Evolutionary conservation across 2,797 vertebrate genomes (phyloP).

Genomic region (Rallus crepitans): DNA sequence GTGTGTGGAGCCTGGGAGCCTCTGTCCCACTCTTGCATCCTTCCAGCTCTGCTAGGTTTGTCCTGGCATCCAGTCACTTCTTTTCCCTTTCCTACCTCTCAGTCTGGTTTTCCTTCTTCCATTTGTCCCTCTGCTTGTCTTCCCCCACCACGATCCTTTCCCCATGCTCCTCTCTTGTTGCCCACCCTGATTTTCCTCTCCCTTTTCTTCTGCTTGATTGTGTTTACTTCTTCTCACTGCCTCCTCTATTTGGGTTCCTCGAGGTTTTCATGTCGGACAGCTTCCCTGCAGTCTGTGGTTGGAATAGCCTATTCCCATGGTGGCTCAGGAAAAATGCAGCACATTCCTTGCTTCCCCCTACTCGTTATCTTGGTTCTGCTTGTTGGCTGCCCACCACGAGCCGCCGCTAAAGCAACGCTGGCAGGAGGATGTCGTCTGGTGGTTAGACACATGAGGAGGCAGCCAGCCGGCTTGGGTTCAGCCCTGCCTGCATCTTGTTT

Average conservation of each 20-base stretch:
- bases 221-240: background rate
- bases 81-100: background rate
- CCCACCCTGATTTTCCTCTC: background rate
- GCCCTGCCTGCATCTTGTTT: background rate
- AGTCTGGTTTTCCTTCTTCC: background rate
- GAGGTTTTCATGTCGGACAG: background rate
- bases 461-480: background rate
- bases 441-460: background rate
- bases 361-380: background rate
- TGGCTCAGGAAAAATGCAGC: background rate
- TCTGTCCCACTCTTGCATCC: background rate
- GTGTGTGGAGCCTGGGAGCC: background rate
- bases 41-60: background rate
- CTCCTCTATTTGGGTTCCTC: background rate
- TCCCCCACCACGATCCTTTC: background rate
- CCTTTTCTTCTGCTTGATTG: background rate
- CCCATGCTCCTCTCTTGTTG: background rate
- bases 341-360: background rate
- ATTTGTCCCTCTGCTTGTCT: background rate
- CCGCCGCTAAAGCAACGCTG: background rate
- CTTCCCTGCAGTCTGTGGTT: background rate
- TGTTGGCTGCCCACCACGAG: slow-evolving; percentile 9
- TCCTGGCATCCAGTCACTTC: background rate
- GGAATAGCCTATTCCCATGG: background rate
- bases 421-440: background rate